A percentile compares a stretch with the other conserved stretches of the same genome.
Conservation (phyloP, 1,140 invertebrate species). For the Cheumatopsyche charites region DNA sequence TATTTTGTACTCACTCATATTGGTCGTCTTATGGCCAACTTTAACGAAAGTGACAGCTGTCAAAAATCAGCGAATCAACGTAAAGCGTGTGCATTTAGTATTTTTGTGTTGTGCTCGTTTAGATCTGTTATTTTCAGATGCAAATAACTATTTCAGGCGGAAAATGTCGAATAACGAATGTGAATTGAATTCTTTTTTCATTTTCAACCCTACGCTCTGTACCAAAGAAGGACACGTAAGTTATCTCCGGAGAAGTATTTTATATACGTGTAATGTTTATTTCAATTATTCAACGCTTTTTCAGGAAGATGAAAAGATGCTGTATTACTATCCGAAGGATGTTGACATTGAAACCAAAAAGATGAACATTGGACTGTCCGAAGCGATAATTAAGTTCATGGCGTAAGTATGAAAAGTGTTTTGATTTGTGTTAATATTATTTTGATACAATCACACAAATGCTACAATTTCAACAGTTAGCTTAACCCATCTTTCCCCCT, state of each 20-base stretch:
- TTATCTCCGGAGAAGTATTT: background rate
- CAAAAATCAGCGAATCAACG: too few relatives aligned
- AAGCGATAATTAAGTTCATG: slow-evolving; percentile 92
- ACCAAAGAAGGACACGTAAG: slow-evolving; percentile 59
- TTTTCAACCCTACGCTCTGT: slow-evolving; percentile 60
- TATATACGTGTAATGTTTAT: background rate
- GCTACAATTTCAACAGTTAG: too few relatives aligned
- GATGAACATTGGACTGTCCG: slow-evolving; percentile 87
- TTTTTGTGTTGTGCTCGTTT: too few relatives aligned
- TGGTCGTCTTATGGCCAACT: too few relatives aligned
- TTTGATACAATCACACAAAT: too few relatives aligned
- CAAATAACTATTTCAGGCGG: background rate
- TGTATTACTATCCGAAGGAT: slow-evolving; percentile 84
- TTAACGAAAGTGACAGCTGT: too few relatives aligned
- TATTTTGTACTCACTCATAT: too few relatives aligned
- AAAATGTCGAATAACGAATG: slow-evolving; percentile 58
- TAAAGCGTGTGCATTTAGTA: too few relatives aligned
- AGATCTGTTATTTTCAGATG: background rate
- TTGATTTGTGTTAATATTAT: too few relatives aligned
- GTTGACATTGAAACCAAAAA: slow-evolving; percentile 82
- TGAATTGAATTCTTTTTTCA: slow-evolving; percentile 59
- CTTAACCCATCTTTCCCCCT: too few relatives aligned
- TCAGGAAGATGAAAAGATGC: slow-evolving; percentile 83
- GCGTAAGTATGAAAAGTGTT: slow-evolving; percentile 67
- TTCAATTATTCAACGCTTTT: slow-evolving; percentile 48